Percentiles rank a stretch among this genome's conserved stretches.
These are phyloP conservation scores for Trichonephila inaurata DNA, from an alignment of 1,140 invertebrate species.

Conservation along the genomic window DNA sequence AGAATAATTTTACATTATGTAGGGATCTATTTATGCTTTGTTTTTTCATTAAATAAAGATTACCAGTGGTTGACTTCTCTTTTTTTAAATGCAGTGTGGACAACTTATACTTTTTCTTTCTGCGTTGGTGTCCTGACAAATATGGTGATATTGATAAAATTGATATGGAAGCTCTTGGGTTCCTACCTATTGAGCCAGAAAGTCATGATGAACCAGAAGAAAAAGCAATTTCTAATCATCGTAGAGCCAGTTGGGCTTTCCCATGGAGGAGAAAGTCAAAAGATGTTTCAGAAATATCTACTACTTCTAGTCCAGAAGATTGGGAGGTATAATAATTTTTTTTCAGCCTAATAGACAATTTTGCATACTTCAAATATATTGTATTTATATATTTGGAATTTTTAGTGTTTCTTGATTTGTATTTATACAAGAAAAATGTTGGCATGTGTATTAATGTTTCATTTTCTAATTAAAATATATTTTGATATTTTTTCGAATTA, in stretches of 20 bases:
- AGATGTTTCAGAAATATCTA: constrained; percentile 62
- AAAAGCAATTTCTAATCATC: constrained; percentile 73
- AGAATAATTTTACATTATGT: too few relatives aligned
- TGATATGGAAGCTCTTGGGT: constrained; percentile 88
- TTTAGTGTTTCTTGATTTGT: too few relatives aligned
- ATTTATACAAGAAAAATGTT: too few relatives aligned
- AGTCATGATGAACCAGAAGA: constrained; percentile 87
- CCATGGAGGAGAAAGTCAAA: constrained; percentile 78
- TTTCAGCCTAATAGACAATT: constrained; percentile 73
- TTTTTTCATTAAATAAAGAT: too few relatives aligned
- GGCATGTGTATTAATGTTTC: too few relatives aligned
- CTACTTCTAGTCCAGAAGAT: constrained; percentile 60
- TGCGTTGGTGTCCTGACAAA: constrained; percentile 94
- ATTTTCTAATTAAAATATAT: too few relatives aligned
- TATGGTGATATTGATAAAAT: constrained; percentile 95
- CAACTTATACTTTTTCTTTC: constrained; percentile 95
- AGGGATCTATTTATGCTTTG: too few relatives aligned
- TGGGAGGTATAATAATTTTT: constrained; percentile 75
- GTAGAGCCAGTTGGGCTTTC: constrained; percentile 82
- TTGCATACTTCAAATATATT: too few relatives aligned
- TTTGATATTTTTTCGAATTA: too few relatives aligned
- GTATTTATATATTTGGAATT: too few relatives aligned
- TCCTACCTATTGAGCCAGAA: constrained; percentile 93
- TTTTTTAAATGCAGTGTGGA: constrained; percentile 87
- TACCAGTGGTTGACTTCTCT: too few relatives aligned